phyloP scores from a whole-genome alignment of 1,140 invertebrate species.

The Chelonus insularis region DNA sequence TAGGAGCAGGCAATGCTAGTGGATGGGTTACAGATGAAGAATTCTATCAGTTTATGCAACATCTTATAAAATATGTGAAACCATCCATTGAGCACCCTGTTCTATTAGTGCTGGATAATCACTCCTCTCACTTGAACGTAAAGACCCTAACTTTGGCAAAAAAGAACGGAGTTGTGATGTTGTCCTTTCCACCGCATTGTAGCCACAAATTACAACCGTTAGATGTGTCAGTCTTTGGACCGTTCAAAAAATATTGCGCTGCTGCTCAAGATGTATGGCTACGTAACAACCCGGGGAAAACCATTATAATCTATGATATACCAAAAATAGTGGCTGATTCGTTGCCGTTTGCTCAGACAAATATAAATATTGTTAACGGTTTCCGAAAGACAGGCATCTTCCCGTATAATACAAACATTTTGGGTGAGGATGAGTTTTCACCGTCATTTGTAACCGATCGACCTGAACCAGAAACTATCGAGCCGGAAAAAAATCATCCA shows the following conservation, averaged over 20 bases:
- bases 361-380: slow-evolving; percentile 42
- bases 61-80: slow-evolving; percentile 44
- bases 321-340: slow-evolving; percentile 36
- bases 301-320: slow-evolving; percentile 45
- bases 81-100: background rate
- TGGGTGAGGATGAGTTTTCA: slow-evolving; percentile 47
- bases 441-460: slow-evolving; percentile 44
- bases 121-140: background rate
- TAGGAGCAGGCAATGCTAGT: slow-evolving; percentile 29
- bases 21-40: slow-evolving; percentile 34
- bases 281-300: slow-evolving; percentile 36
- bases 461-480: slow-evolving; percentile 3
- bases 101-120: background rate
- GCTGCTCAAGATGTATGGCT: slow-evolving; percentile 37
- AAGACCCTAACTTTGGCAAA: background rate
- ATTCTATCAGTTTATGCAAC: slow-evolving; percentile 45
- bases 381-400: slow-evolving; percentile 43
- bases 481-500: background rate
- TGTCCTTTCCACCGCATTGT: slow-evolving; percentile 41
- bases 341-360: slow-evolving; percentile 38
- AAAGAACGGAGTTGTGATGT: slow-evolving; percentile 7
- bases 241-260: slow-evolving; percentile 43
- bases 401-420: slow-evolving; percentile 46
- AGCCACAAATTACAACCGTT: slow-evolving; percentile 49
- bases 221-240: slow-evolving; percentile 42